Evolutionary conservation across 37 sponge, comb jelly and placozoan species (phyloP).

Genomic region (Mnemiopsis leidyi): DNA sequence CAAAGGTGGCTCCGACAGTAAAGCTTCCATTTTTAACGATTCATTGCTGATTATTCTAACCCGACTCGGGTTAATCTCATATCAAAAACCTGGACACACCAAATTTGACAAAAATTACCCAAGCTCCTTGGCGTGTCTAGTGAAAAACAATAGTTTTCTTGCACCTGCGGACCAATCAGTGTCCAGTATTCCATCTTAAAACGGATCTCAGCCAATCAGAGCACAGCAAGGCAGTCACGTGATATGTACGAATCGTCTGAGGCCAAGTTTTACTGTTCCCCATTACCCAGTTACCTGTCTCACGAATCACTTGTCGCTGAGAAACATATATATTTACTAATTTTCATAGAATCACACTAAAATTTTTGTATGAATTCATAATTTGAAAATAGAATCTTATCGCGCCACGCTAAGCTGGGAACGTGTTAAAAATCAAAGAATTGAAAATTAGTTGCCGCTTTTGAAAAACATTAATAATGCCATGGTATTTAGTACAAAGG

Average conservation of each 20-base stretch:
- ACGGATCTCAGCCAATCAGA: not conserved
- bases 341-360: constrained; percentile 12
- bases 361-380: not conserved
- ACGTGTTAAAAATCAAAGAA: not conserved
- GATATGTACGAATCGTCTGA: not conserved
- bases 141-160: constrained; percentile 58
- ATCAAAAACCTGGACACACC: not conserved
- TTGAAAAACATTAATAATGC: not conserved
- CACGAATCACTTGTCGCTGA: not conserved
- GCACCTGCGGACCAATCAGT: not conserved
- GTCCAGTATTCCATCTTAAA: not conserved
- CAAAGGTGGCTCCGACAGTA: not conserved
- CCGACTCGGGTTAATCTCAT: not conserved
- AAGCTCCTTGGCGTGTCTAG: constrained; percentile 26
- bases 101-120: constrained; percentile 46
- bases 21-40: not conserved
- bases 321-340: constrained; percentile 28
- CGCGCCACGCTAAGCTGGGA: not conserved
- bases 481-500: not conserved
- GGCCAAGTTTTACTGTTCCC: not conserved
- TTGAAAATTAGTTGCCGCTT: not conserved
- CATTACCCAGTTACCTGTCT: constrained; percentile 11
- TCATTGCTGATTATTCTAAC: not conserved
- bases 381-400: not conserved
- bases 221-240: not conserved